Conservation (phyloP, 30 jellyfish, hydroid and myxozoan genomes). For the Aurelia sp. region DNA sequence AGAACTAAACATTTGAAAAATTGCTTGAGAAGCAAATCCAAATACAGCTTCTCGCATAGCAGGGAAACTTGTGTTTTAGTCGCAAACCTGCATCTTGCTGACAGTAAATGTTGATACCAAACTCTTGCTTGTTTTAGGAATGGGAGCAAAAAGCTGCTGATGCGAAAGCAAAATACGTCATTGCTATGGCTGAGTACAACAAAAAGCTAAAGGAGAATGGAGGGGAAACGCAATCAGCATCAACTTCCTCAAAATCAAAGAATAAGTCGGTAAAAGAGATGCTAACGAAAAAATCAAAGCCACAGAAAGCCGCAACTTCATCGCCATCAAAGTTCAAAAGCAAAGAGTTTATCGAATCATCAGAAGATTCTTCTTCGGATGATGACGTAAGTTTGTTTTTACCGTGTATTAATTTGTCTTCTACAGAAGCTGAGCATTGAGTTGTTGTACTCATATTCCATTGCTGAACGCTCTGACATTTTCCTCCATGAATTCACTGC, state of each 20-base stretch:
- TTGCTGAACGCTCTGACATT: not conserved
- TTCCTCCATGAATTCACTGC: too few species aligned
- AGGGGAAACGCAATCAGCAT: constrained; percentile 18
- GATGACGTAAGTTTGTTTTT: constrained; percentile 57
- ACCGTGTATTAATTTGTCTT: not conserved
- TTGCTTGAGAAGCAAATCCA: too few species aligned
- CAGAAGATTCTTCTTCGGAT: constrained; percentile 68
- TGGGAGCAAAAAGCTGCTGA: constrained; percentile 78
- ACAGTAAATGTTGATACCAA: too few species aligned
- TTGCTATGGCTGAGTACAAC: constrained; percentile 73
- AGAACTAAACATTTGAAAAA: too few species aligned
- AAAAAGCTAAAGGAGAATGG: constrained; percentile 35
- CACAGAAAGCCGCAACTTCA: constrained; percentile 29
- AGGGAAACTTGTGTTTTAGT: too few species aligned
- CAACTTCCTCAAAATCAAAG: not conserved
- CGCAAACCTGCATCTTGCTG: too few species aligned
- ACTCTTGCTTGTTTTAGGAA: constrained; percentile 33
- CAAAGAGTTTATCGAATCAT: constrained; percentile 86
- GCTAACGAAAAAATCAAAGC: constrained; percentile 9
- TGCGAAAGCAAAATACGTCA: constrained; percentile 77
- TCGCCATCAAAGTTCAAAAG: constrained; percentile 89
- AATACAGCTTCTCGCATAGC: too few species aligned
- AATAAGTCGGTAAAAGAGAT: constrained; percentile 35
- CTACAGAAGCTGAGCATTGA: not conserved
- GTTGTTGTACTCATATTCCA: not conserved